Conservation (phyloP, 2,113 vertebrate species). For the Zapus hudsonius region DNA sequence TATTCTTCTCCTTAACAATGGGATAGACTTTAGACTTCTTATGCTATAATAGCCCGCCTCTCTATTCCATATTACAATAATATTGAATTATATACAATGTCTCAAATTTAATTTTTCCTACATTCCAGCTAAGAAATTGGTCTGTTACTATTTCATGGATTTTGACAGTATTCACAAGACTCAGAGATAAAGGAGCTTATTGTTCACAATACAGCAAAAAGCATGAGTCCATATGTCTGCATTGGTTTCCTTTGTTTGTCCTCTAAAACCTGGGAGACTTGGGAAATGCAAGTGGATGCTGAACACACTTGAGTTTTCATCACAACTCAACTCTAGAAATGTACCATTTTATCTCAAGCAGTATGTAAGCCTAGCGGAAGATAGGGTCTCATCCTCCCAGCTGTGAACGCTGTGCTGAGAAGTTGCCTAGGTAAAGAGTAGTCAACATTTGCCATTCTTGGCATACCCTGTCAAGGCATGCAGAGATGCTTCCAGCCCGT, state of each 20-base stretch:
- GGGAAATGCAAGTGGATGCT: not conserved
- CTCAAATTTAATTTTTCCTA: constrained; percentile 36
- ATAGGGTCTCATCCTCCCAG: not conserved
- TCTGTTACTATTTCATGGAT: not conserved
- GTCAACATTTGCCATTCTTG: not conserved
- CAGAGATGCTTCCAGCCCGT: not conserved
- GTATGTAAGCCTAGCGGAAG: not conserved
- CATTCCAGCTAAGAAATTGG: constrained; percentile 9
- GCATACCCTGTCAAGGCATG: not conserved
- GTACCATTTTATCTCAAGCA: not conserved
- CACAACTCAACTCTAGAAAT: not conserved
- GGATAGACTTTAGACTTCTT: constrained; percentile 10
- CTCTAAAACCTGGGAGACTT: not conserved
- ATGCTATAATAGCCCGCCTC: not conserved
- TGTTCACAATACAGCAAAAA: not conserved
- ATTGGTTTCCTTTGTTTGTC: not conserved
- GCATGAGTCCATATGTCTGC: not conserved
- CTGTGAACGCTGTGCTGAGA: not conserved
- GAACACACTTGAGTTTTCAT: not conserved
- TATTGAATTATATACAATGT: not conserved
- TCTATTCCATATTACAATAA: not conserved
- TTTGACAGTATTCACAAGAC: constrained; percentile 7
- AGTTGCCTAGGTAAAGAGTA: not conserved
- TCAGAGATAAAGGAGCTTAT: constrained; percentile 8
- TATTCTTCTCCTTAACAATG: not conserved